Base-by-base conservation (phyloP, 2,888 invertebrate genomes). In the Diadromus collaris region DNA sequence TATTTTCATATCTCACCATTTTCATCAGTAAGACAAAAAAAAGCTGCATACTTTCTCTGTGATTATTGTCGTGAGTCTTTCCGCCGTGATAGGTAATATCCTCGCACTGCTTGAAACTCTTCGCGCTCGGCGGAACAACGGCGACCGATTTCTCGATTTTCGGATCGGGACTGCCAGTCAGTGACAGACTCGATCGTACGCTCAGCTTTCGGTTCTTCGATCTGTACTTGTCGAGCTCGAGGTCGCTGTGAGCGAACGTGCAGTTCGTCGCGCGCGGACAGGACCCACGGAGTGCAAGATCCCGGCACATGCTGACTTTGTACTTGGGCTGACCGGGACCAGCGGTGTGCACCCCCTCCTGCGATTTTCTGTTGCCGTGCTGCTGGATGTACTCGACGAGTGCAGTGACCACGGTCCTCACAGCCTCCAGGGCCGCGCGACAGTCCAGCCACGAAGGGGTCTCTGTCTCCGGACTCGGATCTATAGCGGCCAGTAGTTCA, bases 201-300 rank as follows among this genome's bases (percentile, higher is more conserved):
- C 90, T 90, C 13, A 93, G 91, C 89, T 94, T 95, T 19, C 94
- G 92, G 86, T 93, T 94, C 86, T 94, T 94, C 6, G 94, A 93
- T 70, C 95, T 92, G 86, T 95, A 95, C 94, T 96, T 95, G 87
- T 98, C 97, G 48, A 98, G 92, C 90, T 98, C 98, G 82, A 97
- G 96, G 82, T 96, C 96, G 0, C 96, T 96, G 90, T 98, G 98
- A 6, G 98, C 97, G 91, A 97, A 98, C 0, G 97, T 97, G 90
- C 98, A 98, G 85, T 95, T 95, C 56, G 94, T 94, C 5, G 97
- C 97, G 10, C 98, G 93, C 0, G 98, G 97, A 89, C 98, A 98
- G 80, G 94, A 95, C 0, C 96, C 95, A 16, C 96, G 93, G 29
- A 95, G 92, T 1, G 95, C 94, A 10, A 97, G 92, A 90, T 98